phyloP scores from a whole-genome alignment of 2,113 vertebrate genomes.

The Mesembrinibis cayennensis region DNA sequence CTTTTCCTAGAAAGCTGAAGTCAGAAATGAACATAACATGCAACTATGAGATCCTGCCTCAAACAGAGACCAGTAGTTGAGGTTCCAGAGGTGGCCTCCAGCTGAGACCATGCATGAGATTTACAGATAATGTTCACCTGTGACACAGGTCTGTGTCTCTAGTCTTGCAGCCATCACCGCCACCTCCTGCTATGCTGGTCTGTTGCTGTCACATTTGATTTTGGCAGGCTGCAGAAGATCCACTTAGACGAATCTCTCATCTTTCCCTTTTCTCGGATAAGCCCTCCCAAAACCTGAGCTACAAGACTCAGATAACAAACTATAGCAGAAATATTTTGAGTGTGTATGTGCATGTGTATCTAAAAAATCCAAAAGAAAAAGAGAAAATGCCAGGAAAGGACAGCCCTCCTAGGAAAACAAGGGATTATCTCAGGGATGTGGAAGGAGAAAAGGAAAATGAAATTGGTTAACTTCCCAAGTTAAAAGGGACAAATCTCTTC shows the following conservation, averaged over 20 bases:
- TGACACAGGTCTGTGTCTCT: neutral
- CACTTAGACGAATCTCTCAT: conserved; percentile 70
- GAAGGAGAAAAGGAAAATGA: neutral
- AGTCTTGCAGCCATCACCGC: accelerated
- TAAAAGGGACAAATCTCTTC: neutral
- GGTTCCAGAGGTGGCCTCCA: neutral
- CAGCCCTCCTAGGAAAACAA: neutral
- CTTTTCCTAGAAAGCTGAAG: neutral
- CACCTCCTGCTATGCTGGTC: neutral
- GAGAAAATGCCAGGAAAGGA: neutral
- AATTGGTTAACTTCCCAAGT: neutral
- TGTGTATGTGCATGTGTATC: neutral
- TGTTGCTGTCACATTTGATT: neutral
- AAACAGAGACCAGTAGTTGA: neutral
- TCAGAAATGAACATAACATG: neutral
- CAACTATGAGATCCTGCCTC: neutral
- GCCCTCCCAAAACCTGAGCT: conserved; percentile 49
- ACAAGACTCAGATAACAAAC: conserved; percentile 43
- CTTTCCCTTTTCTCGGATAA: conserved; percentile 56
- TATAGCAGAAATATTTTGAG: conserved; percentile 73
- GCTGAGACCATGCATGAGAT: neutral
- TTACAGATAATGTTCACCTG: neutral
- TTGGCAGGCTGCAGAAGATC: conserved; percentile 75
- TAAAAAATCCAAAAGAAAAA: conserved; percentile 55
- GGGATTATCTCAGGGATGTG: neutral